Evolutionary conservation across 2,797 vertebrate genomes (phyloP).

Genomic region (Sternotherus odoratus): DNA sequence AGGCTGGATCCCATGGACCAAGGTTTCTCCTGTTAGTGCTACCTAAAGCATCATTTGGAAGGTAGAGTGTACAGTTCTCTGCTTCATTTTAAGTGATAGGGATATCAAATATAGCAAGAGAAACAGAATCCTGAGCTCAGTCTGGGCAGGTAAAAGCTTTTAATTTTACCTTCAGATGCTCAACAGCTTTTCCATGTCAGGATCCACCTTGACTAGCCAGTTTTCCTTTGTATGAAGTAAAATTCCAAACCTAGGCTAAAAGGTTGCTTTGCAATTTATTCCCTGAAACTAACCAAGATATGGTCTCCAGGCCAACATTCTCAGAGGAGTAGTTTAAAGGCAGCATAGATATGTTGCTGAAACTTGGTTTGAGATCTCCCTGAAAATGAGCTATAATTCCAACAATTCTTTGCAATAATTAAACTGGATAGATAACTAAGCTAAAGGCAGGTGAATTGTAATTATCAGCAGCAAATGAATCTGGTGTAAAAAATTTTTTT

Average conservation of each 20-base stretch:
- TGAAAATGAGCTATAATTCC: neutral
- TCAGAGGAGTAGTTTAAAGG: neutral
- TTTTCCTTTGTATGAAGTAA: neutral
- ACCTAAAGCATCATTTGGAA: neutral
- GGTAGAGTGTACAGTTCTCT: neutral
- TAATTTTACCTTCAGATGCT: neutral
- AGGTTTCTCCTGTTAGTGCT: neutral
- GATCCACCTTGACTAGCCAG: neutral
- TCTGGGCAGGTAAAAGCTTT: neutral
- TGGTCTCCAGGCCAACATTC: neutral
- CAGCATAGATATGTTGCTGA: rapidly evolving
- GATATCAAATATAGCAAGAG: neutral
- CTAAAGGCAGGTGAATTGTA: neutral
- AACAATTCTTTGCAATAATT: neutral
- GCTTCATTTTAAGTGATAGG: neutral
- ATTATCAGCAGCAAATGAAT: neutral
- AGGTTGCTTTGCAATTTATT: neutral
- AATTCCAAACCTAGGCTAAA: neutral
- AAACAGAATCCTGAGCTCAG: neutral
- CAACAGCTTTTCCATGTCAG: neutral
- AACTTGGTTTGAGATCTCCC: neutral
- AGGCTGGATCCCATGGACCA: neutral
- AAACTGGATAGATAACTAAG: neutral
- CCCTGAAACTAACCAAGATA: neutral
- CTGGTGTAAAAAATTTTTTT: neutral